Percentiles rank a stretch among this genome's conserved stretches.
Evolutionary conservation across 1,140 invertebrate species (phyloP).

Genomic region (Lordiphosa collinella): DNA sequence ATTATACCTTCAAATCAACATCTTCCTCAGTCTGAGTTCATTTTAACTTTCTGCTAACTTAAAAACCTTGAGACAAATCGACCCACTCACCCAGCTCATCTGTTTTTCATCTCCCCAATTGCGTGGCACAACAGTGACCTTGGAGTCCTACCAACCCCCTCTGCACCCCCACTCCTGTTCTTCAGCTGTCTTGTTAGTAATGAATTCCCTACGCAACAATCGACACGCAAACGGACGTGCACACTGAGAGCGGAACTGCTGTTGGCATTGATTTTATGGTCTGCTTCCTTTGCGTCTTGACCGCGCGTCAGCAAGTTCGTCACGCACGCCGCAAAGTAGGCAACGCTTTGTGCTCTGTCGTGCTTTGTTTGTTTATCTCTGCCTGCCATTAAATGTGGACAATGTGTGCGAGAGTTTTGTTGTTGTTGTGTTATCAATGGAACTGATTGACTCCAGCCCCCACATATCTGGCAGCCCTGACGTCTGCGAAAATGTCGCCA

Average conservation of each 20-base stretch:
- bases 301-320: conserved; percentile 46
- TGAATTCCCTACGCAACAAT: conserved; percentile 38
- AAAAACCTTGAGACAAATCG: conserved; percentile 8
- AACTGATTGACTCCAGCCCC: conserved; percentile 13
- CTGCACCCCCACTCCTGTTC: background rate
- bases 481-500: conserved; percentile 4
- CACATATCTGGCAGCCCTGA: background rate
- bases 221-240: conserved; percentile 29
- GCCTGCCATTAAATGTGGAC: conserved; percentile 2
- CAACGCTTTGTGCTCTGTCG: conserved; percentile 28
- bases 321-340: conserved; percentile 49
- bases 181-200: conserved; percentile 9
- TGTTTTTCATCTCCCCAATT: conserved; percentile 8
- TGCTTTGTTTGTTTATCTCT: conserved; percentile 5
- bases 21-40: background rate
- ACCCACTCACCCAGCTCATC: conserved; percentile 13
- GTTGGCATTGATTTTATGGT: conserved; percentile 54
- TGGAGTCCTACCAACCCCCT: conserved; percentile 1
- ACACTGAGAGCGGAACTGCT: conserved; percentile 2
- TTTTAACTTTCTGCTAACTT: background rate
- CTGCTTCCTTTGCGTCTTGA: conserved; percentile 50
- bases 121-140: conserved; percentile 15
- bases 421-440: conserved; percentile 11
- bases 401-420: conserved; percentile 1
- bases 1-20: background rate